A percentile compares a stretch with the other conserved stretches of the same genome.
These are phyloP conservation scores for Lypha dubia DNA, from an alignment of 2,888 invertebrate genomes.

Conservation along the genomic window DNA sequence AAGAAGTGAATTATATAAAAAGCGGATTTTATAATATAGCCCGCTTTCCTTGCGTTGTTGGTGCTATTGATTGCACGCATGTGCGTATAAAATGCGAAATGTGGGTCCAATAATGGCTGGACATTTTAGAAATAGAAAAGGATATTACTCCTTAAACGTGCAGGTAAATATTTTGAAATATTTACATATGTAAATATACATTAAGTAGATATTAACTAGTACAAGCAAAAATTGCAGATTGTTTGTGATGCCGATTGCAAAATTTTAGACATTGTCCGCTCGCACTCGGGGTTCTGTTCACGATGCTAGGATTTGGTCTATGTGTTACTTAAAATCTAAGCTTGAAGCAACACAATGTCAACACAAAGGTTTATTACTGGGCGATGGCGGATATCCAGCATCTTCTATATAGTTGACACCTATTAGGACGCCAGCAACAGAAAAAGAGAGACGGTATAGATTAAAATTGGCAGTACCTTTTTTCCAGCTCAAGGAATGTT, in stretches of 20 bases:
- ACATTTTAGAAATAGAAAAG: no score
- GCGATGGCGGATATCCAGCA: conserved; percentile 52
- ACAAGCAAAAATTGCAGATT: conserved; percentile 7
- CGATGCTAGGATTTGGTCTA: conserved; percentile 37
- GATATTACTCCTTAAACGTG: no score
- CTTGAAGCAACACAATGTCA: conserved; percentile 42
- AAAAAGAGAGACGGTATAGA: conserved; percentile 25
- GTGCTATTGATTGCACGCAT: conserved; percentile 31
- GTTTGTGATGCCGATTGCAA: no score
- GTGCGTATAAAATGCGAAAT: conserved; percentile 30
- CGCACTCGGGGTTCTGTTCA: conserved; percentile 36
- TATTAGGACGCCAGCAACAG: conserved; percentile 28
- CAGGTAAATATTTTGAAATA: no score
- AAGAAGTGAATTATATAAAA: no score
- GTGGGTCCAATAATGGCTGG: no score
- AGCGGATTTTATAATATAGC: no score
- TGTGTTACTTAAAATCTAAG: conserved; percentile 13
- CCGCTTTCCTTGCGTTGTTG: conserved; percentile 28
- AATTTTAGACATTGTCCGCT: conserved; percentile 40
- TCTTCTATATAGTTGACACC: conserved; percentile 19
- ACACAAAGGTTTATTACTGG: conserved; percentile 25
- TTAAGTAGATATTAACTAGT: no score
- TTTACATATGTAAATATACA: no score
- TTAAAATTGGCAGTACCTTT: conserved; percentile 1
- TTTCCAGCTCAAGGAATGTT: conserved; percentile 5